Evolutionary conservation across 1,140 invertebrate genomes (phyloP).

Genomic region (Heliconius hermathena): DNA sequence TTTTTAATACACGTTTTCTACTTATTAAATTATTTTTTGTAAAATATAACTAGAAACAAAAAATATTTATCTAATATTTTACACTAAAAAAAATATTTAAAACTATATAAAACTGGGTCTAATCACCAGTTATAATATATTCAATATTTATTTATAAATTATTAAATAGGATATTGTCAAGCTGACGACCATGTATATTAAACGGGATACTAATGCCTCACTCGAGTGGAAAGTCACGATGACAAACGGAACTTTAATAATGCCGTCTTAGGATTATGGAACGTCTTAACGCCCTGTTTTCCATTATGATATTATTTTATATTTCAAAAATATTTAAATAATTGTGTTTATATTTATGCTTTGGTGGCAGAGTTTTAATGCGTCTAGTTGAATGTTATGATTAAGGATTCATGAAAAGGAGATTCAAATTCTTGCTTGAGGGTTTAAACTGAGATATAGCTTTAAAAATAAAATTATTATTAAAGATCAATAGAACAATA

Average conservation of each 20-base stretch:
- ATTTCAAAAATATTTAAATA: neutral
- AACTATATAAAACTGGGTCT: neutral
- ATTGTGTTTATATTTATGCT: neutral
- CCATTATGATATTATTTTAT: neutral
- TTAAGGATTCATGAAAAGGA: too few relatives aligned
- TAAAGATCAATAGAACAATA: too few relatives aligned
- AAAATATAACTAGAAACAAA: too few relatives aligned
- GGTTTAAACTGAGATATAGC: too few relatives aligned
- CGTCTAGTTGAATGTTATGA: neutral
- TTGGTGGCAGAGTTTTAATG: neutral
- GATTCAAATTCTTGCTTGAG: too few relatives aligned
- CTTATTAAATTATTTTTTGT: too few relatives aligned
- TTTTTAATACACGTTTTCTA: too few relatives aligned
- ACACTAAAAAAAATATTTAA: neutral
- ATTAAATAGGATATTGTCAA: constrained; percentile 1
- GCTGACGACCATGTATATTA: constrained; percentile 12
- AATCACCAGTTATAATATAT: neutral
- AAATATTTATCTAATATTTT: neutral
- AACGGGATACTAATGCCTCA: constrained; percentile 21
- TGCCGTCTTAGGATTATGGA: constrained; percentile 25
- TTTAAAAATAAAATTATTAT: too few relatives aligned
- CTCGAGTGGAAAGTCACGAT: constrained; percentile 25
- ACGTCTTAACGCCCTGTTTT: neutral
- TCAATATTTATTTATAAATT: neutral
- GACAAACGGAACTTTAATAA: constrained; percentile 27